A percentile compares a stretch with the other conserved stretches of the same genome.
These are phyloP conservation scores for Drosophila ambigua DNA, from an alignment of 1,140 invertebrate species.

Conservation along the genomic window DNA sequence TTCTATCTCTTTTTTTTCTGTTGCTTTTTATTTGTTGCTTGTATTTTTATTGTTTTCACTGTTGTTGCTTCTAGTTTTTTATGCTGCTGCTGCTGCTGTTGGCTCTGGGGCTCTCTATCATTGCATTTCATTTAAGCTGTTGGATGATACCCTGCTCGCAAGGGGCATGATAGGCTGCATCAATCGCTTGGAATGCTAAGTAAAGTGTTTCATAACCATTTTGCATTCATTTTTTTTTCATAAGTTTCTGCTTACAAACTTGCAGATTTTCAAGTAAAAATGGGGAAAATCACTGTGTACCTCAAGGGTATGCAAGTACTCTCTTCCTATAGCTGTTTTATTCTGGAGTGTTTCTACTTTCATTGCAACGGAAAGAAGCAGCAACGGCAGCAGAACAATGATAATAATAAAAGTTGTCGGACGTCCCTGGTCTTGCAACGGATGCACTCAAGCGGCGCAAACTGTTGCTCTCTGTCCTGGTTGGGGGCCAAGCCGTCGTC, in stretches of 20 bases:
- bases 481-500: slow-evolving; percentile 48
- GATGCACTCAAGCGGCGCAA: slow-evolving; percentile 76
- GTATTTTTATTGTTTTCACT: slow-evolving; percentile 37
- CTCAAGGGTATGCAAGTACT: too few relatives aligned
- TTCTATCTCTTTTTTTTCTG: slow-evolving; percentile 50
- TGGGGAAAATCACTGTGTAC: too few relatives aligned
- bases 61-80: slow-evolving; percentile 49
- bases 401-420: slow-evolving; percentile 60
- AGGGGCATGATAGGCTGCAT: too few relatives aligned
- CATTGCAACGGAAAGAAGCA: slow-evolving; percentile 29
- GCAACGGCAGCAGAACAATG: slow-evolving; percentile 36
- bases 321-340: background rate
- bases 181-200: too few relatives aligned
- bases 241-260: too few relatives aligned
- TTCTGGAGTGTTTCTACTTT: slow-evolving; percentile 45
- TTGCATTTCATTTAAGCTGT: slow-evolving; percentile 73
- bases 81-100: slow-evolving; percentile 34
- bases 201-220: too few relatives aligned
- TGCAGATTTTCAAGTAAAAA: too few relatives aligned
- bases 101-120: slow-evolving; percentile 45
- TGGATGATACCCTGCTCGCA: background rate
- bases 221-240: too few relatives aligned
- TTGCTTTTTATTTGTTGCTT: slow-evolving; percentile 40
- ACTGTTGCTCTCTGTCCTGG: slow-evolving; percentile 43
- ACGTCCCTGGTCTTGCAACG: slow-evolving; percentile 54